A percentile compares a stretch with the other conserved stretches of the same genome.
These are phyloP conservation scores for Enteromius mattozi DNA, from an alignment of 2,797 vertebrate genomes.

Conservation along the genomic window DNA sequence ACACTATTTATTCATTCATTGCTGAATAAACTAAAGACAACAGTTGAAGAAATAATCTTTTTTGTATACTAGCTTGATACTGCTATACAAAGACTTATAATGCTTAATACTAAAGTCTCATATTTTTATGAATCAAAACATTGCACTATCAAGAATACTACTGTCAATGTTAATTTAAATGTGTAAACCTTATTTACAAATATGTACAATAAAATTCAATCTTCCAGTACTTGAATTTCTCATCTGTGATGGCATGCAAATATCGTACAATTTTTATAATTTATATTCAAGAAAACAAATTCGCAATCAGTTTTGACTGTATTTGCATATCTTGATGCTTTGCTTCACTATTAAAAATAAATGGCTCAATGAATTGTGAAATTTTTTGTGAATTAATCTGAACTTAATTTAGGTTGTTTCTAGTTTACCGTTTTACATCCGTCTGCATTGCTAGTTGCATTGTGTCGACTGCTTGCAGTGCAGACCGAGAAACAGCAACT, in stretches of 20 bases:
- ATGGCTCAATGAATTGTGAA: slow-evolving; percentile 7
- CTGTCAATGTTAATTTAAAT: not conserved
- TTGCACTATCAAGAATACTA: not conserved
- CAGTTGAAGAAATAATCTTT: not conserved
- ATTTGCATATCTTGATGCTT: slow-evolving; percentile 7
- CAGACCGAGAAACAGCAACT: not conserved
- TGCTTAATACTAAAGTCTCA: not conserved
- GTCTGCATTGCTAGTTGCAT: not conserved
- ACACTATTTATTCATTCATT: slow-evolving; percentile 1
- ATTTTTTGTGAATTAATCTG: not conserved
- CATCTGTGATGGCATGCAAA: not conserved
- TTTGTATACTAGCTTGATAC: not conserved
- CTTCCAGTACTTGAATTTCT: not conserved
- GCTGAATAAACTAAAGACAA: not conserved
- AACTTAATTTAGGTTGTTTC: not conserved
- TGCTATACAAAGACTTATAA: not conserved
- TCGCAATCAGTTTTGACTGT: not conserved
- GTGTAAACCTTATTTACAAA: not conserved
- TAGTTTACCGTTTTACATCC: not conserved
- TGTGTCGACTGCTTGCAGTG: not conserved
- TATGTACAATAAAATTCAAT: not conserved
- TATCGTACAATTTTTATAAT: not conserved
- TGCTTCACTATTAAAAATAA: not conserved
- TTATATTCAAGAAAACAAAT: slow-evolving; percentile 23
- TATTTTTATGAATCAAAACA: not conserved